Evolutionary conservation across 2,113 vertebrate genomes (phyloP).

Genomic region (Sylvilagus bachmani): DNA sequence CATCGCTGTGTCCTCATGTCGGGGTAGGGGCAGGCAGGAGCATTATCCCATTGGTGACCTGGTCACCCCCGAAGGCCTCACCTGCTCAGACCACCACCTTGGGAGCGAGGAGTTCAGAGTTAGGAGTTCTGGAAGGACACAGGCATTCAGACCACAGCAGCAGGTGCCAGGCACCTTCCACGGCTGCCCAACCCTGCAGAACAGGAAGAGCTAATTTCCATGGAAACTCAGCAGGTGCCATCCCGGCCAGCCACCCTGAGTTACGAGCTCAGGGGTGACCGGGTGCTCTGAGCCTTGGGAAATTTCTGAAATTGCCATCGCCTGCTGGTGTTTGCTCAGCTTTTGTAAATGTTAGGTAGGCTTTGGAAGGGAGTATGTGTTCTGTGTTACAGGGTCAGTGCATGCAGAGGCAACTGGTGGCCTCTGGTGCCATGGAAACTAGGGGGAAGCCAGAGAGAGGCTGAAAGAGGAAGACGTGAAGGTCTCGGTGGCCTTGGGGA

Average conservation of each 20-base stretch:
- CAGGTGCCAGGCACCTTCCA: not conserved
- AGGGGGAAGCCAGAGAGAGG: not conserved
- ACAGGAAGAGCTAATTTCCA: constrained; percentile 37
- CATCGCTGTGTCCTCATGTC: not conserved
- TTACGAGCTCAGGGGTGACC: not conserved
- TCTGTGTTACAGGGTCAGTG: not conserved
- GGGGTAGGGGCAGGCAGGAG: not conserved
- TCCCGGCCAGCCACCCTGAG: constrained; percentile 20
- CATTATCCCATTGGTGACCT: no score
- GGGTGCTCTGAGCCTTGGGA: constrained; percentile 11
- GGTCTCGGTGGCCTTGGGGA: not conserved
- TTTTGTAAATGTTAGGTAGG: constrained; percentile 60
- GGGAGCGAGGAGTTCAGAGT: not conserved
- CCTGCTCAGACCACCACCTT: not conserved
- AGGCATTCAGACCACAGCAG: not conserved
- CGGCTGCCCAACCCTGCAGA: not conserved
- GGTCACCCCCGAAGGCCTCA: not conserved
- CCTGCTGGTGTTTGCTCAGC: constrained; percentile 47
- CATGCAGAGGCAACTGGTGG: not conserved
- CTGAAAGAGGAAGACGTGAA: not conserved
- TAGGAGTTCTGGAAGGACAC: not conserved
- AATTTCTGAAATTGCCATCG: constrained; percentile 47
- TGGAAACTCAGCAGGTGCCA: constrained; percentile 39
- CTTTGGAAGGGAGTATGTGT: not conserved
- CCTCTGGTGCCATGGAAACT: constrained; percentile 48